Base-by-base conservation (phyloP, 1,140 invertebrate species). In the Oreohelix idahoensis region DNA sequence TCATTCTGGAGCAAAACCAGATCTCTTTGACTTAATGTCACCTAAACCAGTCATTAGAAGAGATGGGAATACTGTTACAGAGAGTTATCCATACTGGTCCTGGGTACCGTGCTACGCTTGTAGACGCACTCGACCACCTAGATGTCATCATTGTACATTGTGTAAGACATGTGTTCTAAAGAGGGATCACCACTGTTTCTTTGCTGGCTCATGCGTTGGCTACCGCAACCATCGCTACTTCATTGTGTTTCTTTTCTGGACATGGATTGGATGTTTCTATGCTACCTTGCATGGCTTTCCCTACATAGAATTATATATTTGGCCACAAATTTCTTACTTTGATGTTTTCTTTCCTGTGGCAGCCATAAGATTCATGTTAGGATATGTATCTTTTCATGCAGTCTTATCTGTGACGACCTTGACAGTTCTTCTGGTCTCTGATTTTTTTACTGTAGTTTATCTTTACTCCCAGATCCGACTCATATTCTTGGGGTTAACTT, bases 111-210 rank as follows among this genome's bases (percentile, higher is more conserved):
- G 89, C 79, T 75, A 84, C 66, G 77, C 58, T 5, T 89, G 89
- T 58, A 79, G 86, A 26, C 17, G 81, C 35, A 84, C 84, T 17
- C 79, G 86, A 8, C 86, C 86, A 20, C 86, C 86, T 0, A 42
- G 86, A 26, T 87, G 86, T 74, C 86, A 87, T 70, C 86, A 87
- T 76, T 87, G 86, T 73, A 63, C 82, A 0, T 15, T 87, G 42
- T 87, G 86, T 53, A 79, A 83, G 39, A 86, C 63, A 13, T 91
- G 90, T 82, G 84, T 90, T 23, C 81, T 91, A n/a, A 90, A 90
- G 91, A 94, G 97, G 86, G 97, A 99, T 91, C 98, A 99, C 92
- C 98, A 99, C 90, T 99, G 98, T 91, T 95, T 96, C 70, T 98
- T 98, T 92, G 95, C 96, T 36, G 96, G 95, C n/a, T 96, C 95